Evolutionary conservation across 2,113 vertebrate genomes (phyloP), one percentile per base, ranked within the genome.

Genomic region (Spilogale gracilis): DNA sequence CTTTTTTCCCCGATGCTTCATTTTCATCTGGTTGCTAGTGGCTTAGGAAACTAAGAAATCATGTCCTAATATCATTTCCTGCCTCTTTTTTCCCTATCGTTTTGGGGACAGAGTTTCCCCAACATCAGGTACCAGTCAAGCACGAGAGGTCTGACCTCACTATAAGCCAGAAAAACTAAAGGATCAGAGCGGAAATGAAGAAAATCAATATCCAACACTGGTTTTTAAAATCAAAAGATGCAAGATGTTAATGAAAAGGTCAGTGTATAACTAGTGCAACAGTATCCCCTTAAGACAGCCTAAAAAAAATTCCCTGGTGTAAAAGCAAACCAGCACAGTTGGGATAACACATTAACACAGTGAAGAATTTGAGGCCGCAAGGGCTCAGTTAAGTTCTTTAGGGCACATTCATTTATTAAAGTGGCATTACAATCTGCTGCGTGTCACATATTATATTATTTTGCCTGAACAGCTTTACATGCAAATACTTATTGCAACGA

Each of bases 401-500:
- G 38, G 95, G 81, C 78, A 91, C 73, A 71, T 38, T 96, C 91
- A 97, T 97, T 97, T 97, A 94, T 97, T 97, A 97, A 91, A 97
- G 90, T 94, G 96, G 80, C 90, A 94, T 92, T 69, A 96, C 92
- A 97, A 94, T 98, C 97, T 96, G 92, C 85, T 79, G 6, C 58
- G 56, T 98, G 96, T 97, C 96, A 96, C 84, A 93, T 0, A 83
- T 60, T 91, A 10, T 67, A 96, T 83, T 96, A 98, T 95, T 97
- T 95, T 98, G 88, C 97, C 92, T 56, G 80, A 97, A 96, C n/a
- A 96, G 97, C 80, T 96, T 95, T 97, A 97, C 86, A 97, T 96
- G 96, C 95, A 98, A 98, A 98, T 97, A 98, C 96, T 96, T 96
- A 94, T 48, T 95, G 94, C 92, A 96, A 96, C 17, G 23, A 98